These are phyloP conservation scores for Tricholauxania praeusta DNA, from an alignment of 2,888 invertebrate genomes.

Conservation along the genomic window DNA sequence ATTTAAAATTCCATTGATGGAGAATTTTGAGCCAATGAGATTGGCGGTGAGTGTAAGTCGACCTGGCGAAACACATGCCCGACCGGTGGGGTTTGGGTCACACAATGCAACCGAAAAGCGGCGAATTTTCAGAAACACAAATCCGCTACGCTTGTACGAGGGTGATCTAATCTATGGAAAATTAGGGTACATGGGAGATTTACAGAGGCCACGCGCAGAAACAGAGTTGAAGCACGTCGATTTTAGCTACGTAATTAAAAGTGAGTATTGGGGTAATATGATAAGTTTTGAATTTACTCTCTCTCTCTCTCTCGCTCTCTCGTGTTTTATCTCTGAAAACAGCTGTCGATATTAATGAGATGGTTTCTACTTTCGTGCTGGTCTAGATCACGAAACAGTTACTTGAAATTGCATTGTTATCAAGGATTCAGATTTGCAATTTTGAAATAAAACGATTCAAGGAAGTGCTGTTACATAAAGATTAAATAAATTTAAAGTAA, in stretches of 20 bases:
- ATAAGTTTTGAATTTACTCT: not conserved
- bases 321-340: no score
- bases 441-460: no score
- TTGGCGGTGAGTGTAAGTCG: not conserved
- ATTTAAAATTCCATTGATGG: not conserved
- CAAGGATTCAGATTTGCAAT: no score
- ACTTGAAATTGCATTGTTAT: no score
- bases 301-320: not conserved
- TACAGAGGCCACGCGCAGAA: not conserved
- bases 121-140: not conserved
- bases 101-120: not conserved
- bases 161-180: not conserved
- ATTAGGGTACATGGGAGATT: not conserved
- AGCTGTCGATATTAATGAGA: no score
- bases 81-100: not conserved
- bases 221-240: not conserved
- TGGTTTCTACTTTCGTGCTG: no score
- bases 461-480: no score
- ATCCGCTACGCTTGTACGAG: not conserved
- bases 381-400: no score
- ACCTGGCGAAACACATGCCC: not conserved
- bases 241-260: constrained; percentile 13
- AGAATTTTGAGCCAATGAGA: constrained; percentile 15
- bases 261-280: not conserved
- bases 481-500: no score